Percentiles rank a stretch among this genome's conserved stretches.
Conservation (phyloP, 2,113 vertebrate species). For the Megaceryle maxima region DNA sequence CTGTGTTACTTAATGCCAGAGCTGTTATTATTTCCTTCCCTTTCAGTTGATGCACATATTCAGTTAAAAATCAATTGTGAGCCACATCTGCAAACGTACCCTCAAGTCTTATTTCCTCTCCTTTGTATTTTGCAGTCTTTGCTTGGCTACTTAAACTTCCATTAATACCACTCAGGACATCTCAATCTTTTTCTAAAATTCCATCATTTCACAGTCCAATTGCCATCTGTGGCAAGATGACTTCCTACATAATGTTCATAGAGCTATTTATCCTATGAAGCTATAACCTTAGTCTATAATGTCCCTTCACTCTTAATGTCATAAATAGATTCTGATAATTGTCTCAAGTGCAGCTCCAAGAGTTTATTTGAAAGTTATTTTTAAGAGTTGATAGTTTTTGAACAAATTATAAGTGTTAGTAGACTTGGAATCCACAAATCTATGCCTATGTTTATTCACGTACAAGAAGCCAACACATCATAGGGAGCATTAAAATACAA, state of each 20-base stretch:
- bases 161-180: conserved; percentile 35
- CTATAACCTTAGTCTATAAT: conserved; percentile 1
- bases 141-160: conserved; percentile 30
- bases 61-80: conserved; percentile 50
- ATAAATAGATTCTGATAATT: conserved; percentile 38
- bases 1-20: conserved; percentile 1
- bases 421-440: neutral
- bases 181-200: neutral
- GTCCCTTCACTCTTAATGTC: conserved; percentile 39
- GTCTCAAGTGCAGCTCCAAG: conserved; percentile 8
- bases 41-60: conserved; percentile 36
- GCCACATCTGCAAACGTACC: conserved; percentile 36
- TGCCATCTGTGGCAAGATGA: conserved; percentile 22
- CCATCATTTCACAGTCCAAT: conserved; percentile 35
- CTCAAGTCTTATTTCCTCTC: conserved; percentile 46
- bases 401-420: neutral
- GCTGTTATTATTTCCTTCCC: conserved; percentile 49
- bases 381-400: neutral
- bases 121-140: conserved; percentile 39
- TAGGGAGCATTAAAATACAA: neutral
- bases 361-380: neutral
- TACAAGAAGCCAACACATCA: neutral
- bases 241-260: neutral
- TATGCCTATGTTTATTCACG: neutral
- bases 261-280: conserved; percentile 13